Base-by-base conservation (phyloP, 2,113 vertebrate genomes). In the Aleadryas rufinucha region DNA sequence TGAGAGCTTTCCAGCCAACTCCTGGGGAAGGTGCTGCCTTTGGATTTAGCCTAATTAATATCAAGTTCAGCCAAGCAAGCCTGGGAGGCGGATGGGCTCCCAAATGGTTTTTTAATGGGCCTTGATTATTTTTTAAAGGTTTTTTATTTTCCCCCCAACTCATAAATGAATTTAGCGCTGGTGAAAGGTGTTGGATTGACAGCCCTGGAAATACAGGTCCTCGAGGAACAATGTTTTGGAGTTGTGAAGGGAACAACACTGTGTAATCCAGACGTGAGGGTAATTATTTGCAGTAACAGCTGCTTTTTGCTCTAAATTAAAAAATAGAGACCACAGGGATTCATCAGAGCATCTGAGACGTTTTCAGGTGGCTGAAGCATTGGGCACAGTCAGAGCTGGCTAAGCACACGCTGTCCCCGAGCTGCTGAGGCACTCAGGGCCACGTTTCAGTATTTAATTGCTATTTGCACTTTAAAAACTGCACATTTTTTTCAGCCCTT, bases 181-280 rank as follows among this genome's bases (percentile, higher is more conserved):
- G 59, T 50, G 81, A 88, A 70, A 97, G 89, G 87, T 90, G 95
- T 79, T 70, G 91, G 93, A 90, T 68, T 84, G 91, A 75, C 95
- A 84, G 85, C 52, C 41, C 84, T 81, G 79, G 85, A 89, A 93
- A 91, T 76, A 82, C 1, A 84, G 88, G 57, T 56, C 87, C 81
- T 84, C 22, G 7, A 90, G 90, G 91, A 85, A 54, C 95, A 80
- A 61, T 50, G 47, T 74, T 93, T 90, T 50, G 78, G 83, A 87
- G 75, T 30, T 10, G 7, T 54, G 75, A 78, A 85, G 82, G 89
- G 71, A 91, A 70, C 87, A 90, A 53, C 78, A 27, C 59, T 18
- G 47, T 4, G 42, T 21, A 68, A 87, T 17, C 19, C 7, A 56
- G 71, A 57, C 1, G 0, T 45, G 1, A 60, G 81, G 74, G 81